Base-by-base conservation (phyloP, 1,140 invertebrate genomes). In the Pogonomyrmex barbatus region DNA sequence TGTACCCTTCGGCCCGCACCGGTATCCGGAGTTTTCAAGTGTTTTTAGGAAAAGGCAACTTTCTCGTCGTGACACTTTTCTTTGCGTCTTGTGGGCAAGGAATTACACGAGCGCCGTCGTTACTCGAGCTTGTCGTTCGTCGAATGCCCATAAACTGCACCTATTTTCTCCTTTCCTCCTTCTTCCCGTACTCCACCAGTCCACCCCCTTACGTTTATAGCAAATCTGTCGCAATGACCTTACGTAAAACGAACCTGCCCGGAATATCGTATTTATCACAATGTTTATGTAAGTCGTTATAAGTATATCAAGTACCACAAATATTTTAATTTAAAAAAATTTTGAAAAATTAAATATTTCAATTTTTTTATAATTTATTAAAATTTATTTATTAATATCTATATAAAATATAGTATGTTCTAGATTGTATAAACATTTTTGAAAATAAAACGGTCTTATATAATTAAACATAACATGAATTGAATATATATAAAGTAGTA, bases 31-130 rank as follows among this genome's bases (percentile, higher is more conserved):
- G 79, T 83, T 83, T 73, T 83, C 79, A 83, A 83, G 79, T 83
- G 79, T 83, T 83, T 83, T 83, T 83, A 83, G 79, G 68, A 83
- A 83, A 83, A 83, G 68, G 68, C 79, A 83, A 83, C 79, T 83
- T 83, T 83, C 79, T 83, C 79, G 54, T 39, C 68, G 68, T 75
- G 79, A 83, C 79, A 83, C 79, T 83, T 83, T 83, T 83, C 68
- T 75, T 83, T 60, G 79, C 79, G 79, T 75, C 79, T 75, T 83
- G 68, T 50, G 79, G 79, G 79, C 79, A 83, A 83, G 68, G 79
- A 83, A 83, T 83, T 83, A 83, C 79, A 83, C 67, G 79, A 83
- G 79, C 79, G 42, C 54, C 54, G 68, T 83, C 68, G 79, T 54
- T 83, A 83, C 79, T 83, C 79, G 68, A 83, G 79, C 79, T 83